Base-by-base conservation (phyloP, 2,888 invertebrate genomes). In the Patella pellucida region DNA sequence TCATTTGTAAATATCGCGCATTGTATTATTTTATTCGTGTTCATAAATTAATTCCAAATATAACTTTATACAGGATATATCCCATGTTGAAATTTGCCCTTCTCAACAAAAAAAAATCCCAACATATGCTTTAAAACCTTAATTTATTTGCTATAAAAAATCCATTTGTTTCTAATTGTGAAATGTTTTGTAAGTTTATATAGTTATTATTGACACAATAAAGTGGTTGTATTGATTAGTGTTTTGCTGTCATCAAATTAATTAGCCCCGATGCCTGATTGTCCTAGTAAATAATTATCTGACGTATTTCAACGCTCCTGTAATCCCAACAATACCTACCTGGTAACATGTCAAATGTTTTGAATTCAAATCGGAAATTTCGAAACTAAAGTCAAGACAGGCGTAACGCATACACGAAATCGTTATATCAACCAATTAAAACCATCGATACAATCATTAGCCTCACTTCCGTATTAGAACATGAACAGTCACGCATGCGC, bases 371-470 rank as follows among this genome's bases (percentile, higher is more conserved):
- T 62, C 73, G 69, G 73, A 75, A 69, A 72, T 73, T 76, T 73
- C 50, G 73, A 76, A 76, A 73, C 52, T 31, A 70, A 51, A 7
- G 73, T 69, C 72, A 41, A 69, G 76, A 76, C 73, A 69, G 56
- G 62, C 69, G 72, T 69, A 52, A 76, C 69, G 73, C 51, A 56
- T 68, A 76, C 76, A 76, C 69, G 76, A 76, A 69, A 73, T 56
- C 67, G 76, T 76, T 69, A 72, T 76, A 62, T 76, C 51, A 27
- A 69, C 73, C 76, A 76, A 76, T 76, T 76, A 76, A 70, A 72
- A 62, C 69, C 76, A 68, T 70, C 73, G 76, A 76, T 76, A 72
- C 72, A 51, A 69, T 76, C 76, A 73, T 76, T 76, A 76, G 76
- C 76, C 72, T 69, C 73, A 62, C 76, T 76, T 76, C 76, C 76